Evolutionary conservation across 35 echinoderm and acorn worm genomes (phyloP), one percentile per base, ranked within the genome.

Genomic region (Eucidaris tribuloides): DNA sequence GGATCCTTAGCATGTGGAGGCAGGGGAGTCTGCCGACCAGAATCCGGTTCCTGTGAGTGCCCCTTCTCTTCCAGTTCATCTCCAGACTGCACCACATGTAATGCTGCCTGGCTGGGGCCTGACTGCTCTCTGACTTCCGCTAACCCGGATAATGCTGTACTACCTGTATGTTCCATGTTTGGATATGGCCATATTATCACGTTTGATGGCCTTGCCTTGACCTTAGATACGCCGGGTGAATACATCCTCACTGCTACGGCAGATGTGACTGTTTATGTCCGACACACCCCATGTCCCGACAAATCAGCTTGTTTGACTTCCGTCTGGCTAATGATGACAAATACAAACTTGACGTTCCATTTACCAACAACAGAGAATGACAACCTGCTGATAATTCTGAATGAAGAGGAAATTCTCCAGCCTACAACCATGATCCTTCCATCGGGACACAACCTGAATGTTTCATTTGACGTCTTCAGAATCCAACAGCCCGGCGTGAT

Each of bases 111-210:
- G 87, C 65, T 42, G 41, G 93, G 93, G 7, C 4, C 9, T 1
- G 88, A 96, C 46, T 96, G 93, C 61, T 86, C 79, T 19, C 33
- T 78, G 32, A 56, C 84, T 40, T 56, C 54, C 25, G 76, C 66
- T 27, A 58, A 87, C 15, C 28, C 76, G 31, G 60, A 58, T 9
- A 43, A 79, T 40, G 52, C 50, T 4, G 25, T 31, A 18, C 79
- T 66, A 49, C 76, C 83, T 45, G 79, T 86, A 0, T 90, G 88
- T 81, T 76, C 82, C 3, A 42, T 96, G 40, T 96, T 83, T 55
- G 85, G 83, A n/a, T 91, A 87, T 84, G 84, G 88, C 18, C 83
- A 90, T 38, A 91, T 82, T 30, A 39, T 90, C 17, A 90, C 80
- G 43, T 96, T 87, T 91, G 88, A 91, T 81, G 93, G 93, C 17